These are phyloP conservation scores for Argyresthia goedartella DNA, from an alignment of 2,888 invertebrate genomes.

Conservation along the genomic window DNA sequence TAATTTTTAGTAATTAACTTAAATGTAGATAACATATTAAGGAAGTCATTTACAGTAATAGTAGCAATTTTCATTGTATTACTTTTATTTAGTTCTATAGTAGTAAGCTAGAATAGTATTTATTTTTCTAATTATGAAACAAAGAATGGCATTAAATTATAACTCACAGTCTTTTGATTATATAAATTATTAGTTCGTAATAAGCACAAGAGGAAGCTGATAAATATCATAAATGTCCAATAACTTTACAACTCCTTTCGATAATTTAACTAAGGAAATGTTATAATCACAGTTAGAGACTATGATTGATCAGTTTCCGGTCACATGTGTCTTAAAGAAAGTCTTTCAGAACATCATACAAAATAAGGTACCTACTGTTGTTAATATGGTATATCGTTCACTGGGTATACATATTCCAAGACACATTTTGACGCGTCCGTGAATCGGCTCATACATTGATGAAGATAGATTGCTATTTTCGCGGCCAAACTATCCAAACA, in stretches of 20 bases:
- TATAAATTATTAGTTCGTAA: conserved; percentile 33
- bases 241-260: background rate
- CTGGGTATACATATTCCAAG: too few species aligned
- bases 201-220: conserved; percentile 14
- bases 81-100: background rate
- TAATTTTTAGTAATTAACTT: background rate
- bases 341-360: too few species aligned
- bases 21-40: background rate
- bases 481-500: too few species aligned
- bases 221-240: conserved; percentile 2
- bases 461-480: too few species aligned
- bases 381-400: too few species aligned
- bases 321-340: too few species aligned
- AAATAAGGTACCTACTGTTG: too few species aligned
- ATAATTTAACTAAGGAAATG: conserved; percentile 2
- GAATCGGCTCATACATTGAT: too few species aligned
- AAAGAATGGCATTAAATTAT: conserved; percentile 47
- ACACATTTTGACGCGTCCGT: too few species aligned
- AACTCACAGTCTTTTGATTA: conserved; percentile 57
- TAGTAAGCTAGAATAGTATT: conserved; percentile 20
- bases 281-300: conserved; percentile 2
- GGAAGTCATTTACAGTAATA: background rate
- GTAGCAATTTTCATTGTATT: background rate
- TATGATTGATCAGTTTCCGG: too few species aligned
- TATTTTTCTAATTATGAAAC: background rate